phyloP scores from a whole-genome alignment of 1,140 invertebrate species.

The Trissolcus basalis region DNA sequence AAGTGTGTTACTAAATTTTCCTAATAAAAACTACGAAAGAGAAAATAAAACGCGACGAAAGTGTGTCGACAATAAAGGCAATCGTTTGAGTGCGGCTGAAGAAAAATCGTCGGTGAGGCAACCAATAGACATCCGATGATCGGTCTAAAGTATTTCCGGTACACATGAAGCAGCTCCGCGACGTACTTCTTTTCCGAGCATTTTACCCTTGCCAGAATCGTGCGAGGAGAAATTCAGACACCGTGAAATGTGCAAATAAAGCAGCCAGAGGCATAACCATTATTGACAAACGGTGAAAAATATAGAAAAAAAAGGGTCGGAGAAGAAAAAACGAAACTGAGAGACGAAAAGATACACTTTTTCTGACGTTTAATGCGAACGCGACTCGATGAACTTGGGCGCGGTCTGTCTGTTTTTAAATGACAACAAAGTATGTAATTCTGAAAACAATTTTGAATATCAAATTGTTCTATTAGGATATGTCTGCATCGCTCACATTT shows the following conservation, averaged over 20 bases:
- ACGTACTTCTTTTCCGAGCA: slow-evolving; percentile 51
- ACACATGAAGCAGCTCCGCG: slow-evolving; percentile 48
- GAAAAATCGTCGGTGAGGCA: slow-evolving; percentile 55
- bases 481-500: no score
- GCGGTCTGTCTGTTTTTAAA: neutral
- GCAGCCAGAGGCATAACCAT: slow-evolving; percentile 55
- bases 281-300: slow-evolving; percentile 55
- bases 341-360: slow-evolving; percentile 45
- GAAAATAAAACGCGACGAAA: slow-evolving; percentile 41
- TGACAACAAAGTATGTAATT: neutral
- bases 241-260: slow-evolving; percentile 59
- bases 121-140: slow-evolving; percentile 65
- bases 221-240: slow-evolving; percentile 54
- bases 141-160: slow-evolving; percentile 68
- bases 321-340: slow-evolving; percentile 37
- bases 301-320: slow-evolving; percentile 30
- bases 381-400: slow-evolving; percentile 21
- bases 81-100: slow-evolving; percentile 47
- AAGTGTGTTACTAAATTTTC: neutral
- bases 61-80: slow-evolving; percentile 59
- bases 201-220: slow-evolving; percentile 26
- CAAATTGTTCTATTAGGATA: no score
- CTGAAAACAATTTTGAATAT: no score
- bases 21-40: slow-evolving; percentile 28
- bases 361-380: slow-evolving; percentile 22